phyloP scores from a whole-genome alignment of 2,888 invertebrate genomes.

The Tipula lateralis region DNA sequence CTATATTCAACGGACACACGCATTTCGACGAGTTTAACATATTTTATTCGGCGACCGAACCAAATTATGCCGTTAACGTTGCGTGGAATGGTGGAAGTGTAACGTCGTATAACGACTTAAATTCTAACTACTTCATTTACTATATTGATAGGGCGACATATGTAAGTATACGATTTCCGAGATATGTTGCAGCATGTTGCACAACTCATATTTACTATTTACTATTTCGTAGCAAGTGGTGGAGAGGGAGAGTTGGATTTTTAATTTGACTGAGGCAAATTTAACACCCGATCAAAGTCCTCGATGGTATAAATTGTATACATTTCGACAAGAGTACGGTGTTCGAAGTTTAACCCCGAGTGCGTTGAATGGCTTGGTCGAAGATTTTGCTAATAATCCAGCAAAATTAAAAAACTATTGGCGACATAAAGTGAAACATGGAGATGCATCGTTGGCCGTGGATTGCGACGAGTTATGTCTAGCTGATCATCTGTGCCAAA shows the following conservation, averaged over 20 bases:
- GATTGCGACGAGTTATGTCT: slow-evolving; percentile 33
- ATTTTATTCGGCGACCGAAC: slow-evolving; percentile 54
- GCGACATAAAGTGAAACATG: slow-evolving; percentile 32
- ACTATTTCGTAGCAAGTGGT: slow-evolving; percentile 53
- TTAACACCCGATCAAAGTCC: slow-evolving; percentile 53
- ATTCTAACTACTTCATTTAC: slow-evolving; percentile 79
- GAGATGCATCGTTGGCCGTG: slow-evolving; percentile 31
- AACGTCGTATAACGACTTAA: slow-evolving; percentile 66
- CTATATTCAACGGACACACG: slow-evolving; percentile 78
- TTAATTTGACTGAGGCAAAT: slow-evolving; percentile 68
- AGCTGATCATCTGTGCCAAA: slow-evolving; percentile 29
- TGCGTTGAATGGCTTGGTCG: slow-evolving; percentile 56
- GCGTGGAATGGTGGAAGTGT: slow-evolving; percentile 80
- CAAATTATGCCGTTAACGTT: slow-evolving; percentile 54
- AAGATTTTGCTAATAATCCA: slow-evolving; percentile 50
- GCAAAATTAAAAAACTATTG: slow-evolving; percentile 34
- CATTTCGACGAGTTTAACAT: slow-evolving; percentile 71
- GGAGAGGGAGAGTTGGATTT: slow-evolving; percentile 64
- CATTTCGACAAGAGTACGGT: slow-evolving; percentile 60
- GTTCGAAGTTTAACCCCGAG: slow-evolving; percentile 55
- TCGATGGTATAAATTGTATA: slow-evolving; percentile 65
- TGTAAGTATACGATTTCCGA: slow-evolving; percentile 50
- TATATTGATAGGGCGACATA: slow-evolving; percentile 57
- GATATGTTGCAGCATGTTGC: neutral
- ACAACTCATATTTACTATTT: neutral